These are phyloP conservation scores for Tangara arthus DNA, from an alignment of 2,797 vertebrate species.

Conservation along the genomic window DNA sequence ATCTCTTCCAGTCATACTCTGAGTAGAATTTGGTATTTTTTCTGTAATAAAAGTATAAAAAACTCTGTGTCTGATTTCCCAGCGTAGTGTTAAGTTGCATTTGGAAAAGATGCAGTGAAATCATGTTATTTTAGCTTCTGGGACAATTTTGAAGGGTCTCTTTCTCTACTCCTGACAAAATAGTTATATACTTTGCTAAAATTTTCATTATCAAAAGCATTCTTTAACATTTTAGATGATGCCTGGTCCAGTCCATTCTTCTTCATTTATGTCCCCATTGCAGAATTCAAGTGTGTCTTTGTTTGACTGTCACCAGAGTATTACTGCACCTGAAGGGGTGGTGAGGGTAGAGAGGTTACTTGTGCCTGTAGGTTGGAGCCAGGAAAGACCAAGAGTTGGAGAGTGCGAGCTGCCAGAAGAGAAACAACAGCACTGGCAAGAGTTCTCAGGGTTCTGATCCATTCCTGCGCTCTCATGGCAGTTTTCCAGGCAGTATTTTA, in stretches of 20 bases:
- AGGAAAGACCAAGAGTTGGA: not conserved
- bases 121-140: not conserved
- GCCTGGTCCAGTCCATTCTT: not conserved
- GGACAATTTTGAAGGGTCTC: not conserved
- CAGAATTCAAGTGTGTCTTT: not conserved
- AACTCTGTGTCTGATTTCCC: not conserved
- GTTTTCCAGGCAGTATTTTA: not conserved
- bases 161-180: not conserved
- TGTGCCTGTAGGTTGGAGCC: not conserved
- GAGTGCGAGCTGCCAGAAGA: rapidly evolving
- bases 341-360: not conserved
- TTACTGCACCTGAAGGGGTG: not conserved
- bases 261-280: not conserved
- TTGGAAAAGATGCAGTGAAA: not conserved
- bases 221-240: not conserved
- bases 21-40: not conserved
- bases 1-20: not conserved
- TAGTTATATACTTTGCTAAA: not conserved
- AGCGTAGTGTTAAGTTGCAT: not conserved
- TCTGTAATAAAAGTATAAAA: not conserved
- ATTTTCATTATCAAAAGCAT: not conserved
- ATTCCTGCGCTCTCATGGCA: not conserved
- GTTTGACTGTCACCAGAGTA: not conserved
- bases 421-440: not conserved
- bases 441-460: not conserved